Evolutionary conservation across 2,113 vertebrate genomes (phyloP).

Genomic region (Brachionichthys hirsutus): DNA sequence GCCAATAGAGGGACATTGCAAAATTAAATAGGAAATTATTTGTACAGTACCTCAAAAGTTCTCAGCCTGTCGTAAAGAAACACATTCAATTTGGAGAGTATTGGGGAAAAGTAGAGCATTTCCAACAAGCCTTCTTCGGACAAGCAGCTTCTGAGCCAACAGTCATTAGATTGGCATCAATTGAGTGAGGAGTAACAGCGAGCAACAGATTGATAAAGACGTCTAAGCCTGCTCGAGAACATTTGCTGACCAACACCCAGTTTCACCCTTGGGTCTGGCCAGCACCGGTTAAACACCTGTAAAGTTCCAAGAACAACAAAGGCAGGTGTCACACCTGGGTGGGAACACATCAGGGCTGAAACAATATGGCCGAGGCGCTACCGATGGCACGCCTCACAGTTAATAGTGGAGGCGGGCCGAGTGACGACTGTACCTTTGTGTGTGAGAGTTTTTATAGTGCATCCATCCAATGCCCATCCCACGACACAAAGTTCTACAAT

Average conservation of each 20-base stretch:
- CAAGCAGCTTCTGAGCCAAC: conserved; percentile 20
- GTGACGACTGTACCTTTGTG: conserved; percentile 2
- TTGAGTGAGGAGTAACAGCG: conserved; percentile 34
- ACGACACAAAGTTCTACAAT: not conserved
- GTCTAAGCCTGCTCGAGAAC: conserved; percentile 31
- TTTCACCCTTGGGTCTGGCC: conserved; percentile 37
- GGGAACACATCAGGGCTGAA: conserved; percentile 24
- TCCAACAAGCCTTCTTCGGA: conserved; percentile 16
- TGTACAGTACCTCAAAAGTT: conserved; percentile 9
- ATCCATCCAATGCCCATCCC: not conserved
- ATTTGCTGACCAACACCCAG: conserved; percentile 45
- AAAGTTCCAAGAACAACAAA: conserved; percentile 51
- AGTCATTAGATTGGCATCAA: conserved; percentile 29
- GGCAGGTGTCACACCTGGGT: conserved; percentile 36
- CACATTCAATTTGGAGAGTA: conserved; percentile 1
- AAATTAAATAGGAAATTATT: not conserved
- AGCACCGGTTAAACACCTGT: conserved; percentile 49
- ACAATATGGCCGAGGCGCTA: conserved; percentile 22
- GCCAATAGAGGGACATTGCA: conserved; percentile 3
- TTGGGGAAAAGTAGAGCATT: not conserved
- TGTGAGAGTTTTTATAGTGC: not conserved
- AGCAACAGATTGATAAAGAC: conserved; percentile 24
- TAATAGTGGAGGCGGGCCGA: not conserved
- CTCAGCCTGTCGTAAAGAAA: conserved; percentile 19
- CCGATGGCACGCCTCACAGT: conserved; percentile 25